phyloP scores from a whole-genome alignment of 1,140 invertebrate genomes.

The Dreissena polymorpha region DNA sequence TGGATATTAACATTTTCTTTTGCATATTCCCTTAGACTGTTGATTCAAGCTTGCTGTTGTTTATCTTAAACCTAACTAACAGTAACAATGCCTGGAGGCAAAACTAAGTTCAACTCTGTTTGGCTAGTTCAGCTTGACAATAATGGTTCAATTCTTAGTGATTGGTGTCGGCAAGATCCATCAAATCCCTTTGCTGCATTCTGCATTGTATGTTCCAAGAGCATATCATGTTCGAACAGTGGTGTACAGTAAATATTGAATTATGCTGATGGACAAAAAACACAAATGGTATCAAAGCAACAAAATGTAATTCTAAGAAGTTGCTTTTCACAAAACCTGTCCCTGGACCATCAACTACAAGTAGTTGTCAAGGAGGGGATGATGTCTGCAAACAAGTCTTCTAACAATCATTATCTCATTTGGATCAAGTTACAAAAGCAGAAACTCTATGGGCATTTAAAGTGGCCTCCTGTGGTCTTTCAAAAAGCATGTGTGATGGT shows the following conservation, averaged over 20 bases:
- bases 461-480: slow-evolving; percentile 30
- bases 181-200: slow-evolving; percentile 4
- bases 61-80: no score
- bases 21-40: no score
- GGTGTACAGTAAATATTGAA: slow-evolving; percentile 11
- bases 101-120: no score
- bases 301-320: not conserved
- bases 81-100: no score
- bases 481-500: slow-evolving; percentile 46
- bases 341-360: slow-evolving; percentile 6
- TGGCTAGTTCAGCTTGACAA: no score
- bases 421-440: not conserved
- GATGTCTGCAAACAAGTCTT: not conserved
- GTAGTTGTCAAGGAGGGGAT: not conserved
- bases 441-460: slow-evolving; percentile 33
- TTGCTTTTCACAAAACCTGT: not conserved
- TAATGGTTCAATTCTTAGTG: no score
- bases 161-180: not conserved
- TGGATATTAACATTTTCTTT: no score
- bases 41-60: no score
- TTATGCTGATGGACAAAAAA: slow-evolving; percentile 17
- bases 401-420: not conserved
- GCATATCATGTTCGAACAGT: not conserved
- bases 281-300: not conserved
- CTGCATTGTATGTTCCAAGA: slow-evolving; percentile 33